A percentile compares a stretch with the other conserved stretches of the same genome.
phyloP scores from a whole-genome alignment of 2,888 invertebrate species.

The Drosophila planitibia region DNA sequence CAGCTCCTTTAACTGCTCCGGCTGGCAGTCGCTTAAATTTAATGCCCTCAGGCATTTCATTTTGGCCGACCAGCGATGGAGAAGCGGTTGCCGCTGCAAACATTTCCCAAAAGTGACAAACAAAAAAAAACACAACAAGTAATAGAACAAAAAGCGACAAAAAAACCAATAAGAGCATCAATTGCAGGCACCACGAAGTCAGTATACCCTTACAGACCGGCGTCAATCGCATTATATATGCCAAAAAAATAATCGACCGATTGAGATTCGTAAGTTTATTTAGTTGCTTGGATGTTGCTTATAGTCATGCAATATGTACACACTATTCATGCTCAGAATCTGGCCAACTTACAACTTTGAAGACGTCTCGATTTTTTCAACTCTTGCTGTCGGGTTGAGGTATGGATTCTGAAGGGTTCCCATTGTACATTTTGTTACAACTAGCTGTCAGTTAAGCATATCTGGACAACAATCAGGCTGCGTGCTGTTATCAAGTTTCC shows the following conservation, averaged over 20 bases:
- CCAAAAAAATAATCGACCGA: background rate
- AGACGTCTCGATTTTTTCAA: background rate
- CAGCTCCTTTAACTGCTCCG: conserved; percentile 6
- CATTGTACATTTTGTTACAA: background rate
- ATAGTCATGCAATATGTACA: background rate
- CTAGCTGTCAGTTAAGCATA: background rate
- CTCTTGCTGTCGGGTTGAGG: background rate
- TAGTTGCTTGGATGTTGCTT: background rate
- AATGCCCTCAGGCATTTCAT: conserved; percentile 78
- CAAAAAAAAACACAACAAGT: background rate
- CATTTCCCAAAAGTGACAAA: conserved; percentile 60
- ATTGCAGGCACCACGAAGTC: background rate
- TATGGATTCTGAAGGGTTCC: background rate
- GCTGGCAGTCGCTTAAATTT: conserved; percentile 65
- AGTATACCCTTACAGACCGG: background rate
- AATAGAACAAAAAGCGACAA: conserved; percentile 1
- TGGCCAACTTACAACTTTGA: background rate
- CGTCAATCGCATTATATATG: background rate
- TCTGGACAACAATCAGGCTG: background rate
- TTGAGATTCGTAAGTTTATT: background rate
- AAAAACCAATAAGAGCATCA: background rate
- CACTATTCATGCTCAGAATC: background rate
- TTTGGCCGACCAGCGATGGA: conserved; percentile 37
- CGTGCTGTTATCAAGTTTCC: background rate
- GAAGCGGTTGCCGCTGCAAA: conserved; percentile 33